phyloP scores from a whole-genome alignment of 2,113 vertebrate species.

The Madoqua kirkii region DNA sequence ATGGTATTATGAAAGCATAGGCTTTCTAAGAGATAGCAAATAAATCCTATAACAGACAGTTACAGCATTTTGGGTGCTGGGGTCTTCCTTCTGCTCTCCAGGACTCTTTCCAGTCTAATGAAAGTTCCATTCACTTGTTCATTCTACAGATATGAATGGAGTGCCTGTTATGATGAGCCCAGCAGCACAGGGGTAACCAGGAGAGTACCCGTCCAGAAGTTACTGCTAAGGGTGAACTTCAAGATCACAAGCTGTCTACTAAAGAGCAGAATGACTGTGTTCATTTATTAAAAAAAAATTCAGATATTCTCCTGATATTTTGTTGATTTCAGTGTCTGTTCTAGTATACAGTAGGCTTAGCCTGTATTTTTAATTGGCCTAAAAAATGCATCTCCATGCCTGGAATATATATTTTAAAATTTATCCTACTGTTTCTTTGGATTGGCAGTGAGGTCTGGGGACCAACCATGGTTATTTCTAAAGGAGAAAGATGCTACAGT shows the following conservation, averaged over 20 bases:
- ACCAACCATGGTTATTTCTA: background rate
- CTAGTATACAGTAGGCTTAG: background rate
- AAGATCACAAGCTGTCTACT: background rate
- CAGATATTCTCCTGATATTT: background rate
- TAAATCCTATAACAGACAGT: background rate
- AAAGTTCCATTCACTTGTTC: background rate
- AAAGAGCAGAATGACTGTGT: background rate
- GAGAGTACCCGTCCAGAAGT: background rate
- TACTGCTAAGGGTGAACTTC: background rate
- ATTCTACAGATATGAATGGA: background rate
- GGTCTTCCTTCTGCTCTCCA: background rate
- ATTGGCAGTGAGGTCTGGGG: background rate
- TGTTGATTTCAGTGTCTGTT: background rate
- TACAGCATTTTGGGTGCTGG: background rate
- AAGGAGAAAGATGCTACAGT: background rate
- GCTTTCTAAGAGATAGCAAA: background rate
- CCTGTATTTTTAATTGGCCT: background rate
- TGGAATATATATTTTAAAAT: background rate
- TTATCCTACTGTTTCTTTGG: background rate
- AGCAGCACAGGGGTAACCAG: background rate
- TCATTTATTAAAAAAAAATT: background rate
- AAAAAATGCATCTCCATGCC: background rate
- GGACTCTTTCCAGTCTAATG: background rate
- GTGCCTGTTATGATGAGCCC: background rate
- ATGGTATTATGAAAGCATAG: background rate